Base-by-base conservation (phyloP, 2,797 vertebrate genomes). In the Kryptopterus vitreolus region DNA sequence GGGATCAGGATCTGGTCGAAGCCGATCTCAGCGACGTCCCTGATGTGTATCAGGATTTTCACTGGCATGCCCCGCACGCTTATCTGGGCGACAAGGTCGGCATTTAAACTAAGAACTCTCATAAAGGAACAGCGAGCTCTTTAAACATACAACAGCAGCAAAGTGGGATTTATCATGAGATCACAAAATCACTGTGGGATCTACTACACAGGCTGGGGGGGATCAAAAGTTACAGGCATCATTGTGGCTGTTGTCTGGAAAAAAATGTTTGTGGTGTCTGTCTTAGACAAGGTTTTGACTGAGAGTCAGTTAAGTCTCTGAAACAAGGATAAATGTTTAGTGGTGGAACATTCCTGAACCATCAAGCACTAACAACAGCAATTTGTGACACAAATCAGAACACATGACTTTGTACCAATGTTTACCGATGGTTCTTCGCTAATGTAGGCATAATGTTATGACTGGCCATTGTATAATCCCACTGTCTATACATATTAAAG, bases 61-160 rank as follows among this genome's bases (percentile, higher is more conserved):
- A 96, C 88, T 99, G 98, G 98, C 92, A 95, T 5, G 96, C 96
- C 0, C 95, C 97, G 0, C 91, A 73, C 70, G 89, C 92, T 31
- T 99, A 98, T 89, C 94, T 98, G 31, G 96, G 96, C 31, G 98
- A 99, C 88, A 94, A 93, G 92, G 98, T 97, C 35, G 87, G 90
- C 53, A 38, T 53, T 38, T 9, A 16, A 20, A 31, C 20, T 16
- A 9, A 16, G 9, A 50, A 31, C 1, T 4, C 48, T 73, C 24
- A 24, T 18, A 70, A 53, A 53, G 48, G 16, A 52, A n/a, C 48
- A 33, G 68, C 15, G 15, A 16, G 43, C 48, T 24, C 12, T 71
- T 71, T 22, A 31, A 6, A 53, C 4, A 31, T 20, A 31, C n/a
- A 5, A 31, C 22, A 52, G 29, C 48, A 22, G 29, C 48, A 22